phyloP scores from a whole-genome alignment of 1,140 invertebrate genomes.

The Psilanteris sp. region DNA sequence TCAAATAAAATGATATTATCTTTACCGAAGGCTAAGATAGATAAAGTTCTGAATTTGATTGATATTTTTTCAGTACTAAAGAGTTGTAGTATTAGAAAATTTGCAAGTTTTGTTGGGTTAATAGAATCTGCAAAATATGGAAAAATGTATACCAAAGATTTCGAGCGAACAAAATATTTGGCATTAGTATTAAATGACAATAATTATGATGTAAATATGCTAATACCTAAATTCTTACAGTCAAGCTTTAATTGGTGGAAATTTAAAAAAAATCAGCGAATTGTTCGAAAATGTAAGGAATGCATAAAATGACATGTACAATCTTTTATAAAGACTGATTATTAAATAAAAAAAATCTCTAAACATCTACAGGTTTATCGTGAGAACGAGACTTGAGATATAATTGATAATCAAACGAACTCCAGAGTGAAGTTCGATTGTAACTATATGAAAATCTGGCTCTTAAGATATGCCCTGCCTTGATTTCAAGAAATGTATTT shows the following conservation, averaged over 20 bases:
- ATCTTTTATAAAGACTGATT: background rate
- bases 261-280: no score
- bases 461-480: no score
- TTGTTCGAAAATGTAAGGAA: no score
- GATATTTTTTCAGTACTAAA: no score
- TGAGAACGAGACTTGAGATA: constrained; percentile 12
- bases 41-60: no score
- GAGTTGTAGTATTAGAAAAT: no score
- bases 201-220: background rate
- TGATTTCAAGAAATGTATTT: no score
- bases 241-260: constrained; percentile 13
- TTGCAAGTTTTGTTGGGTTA: constrained; percentile 3
- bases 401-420: no score
- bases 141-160: background rate
- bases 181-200: background rate
- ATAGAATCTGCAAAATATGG: constrained; percentile 9
- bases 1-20: constrained; percentile 6
- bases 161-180: background rate
- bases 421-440: no score
- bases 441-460: no score
- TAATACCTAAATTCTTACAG: background rate
- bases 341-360: constrained; percentile 2
- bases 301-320: no score
- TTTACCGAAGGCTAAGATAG: constrained; percentile 3
- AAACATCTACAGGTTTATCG: constrained; percentile 13